A percentile compares a stretch with the other conserved stretches of the same genome.
phyloP scores from a whole-genome alignment of 2,113 vertebrate species.

The Hippoglossus stenolepis region DNA sequence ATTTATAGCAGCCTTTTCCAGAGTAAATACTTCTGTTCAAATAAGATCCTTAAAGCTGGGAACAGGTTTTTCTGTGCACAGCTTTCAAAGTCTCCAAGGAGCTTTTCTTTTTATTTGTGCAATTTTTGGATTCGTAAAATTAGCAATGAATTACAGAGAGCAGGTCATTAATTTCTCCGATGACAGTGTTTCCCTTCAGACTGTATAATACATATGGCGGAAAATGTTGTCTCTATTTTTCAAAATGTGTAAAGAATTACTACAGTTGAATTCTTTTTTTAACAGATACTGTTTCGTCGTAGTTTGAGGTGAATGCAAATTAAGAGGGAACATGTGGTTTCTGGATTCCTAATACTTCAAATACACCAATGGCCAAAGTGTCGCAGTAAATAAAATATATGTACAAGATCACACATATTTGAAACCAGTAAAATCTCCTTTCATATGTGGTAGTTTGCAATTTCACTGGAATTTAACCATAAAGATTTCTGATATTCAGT shows the following conservation, averaged over 20 bases:
- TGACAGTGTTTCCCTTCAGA: slow-evolving; percentile 52
- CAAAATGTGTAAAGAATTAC: slow-evolving; percentile 25
- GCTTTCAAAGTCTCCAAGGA: slow-evolving; percentile 50
- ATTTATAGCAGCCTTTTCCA: slow-evolving; percentile 76
- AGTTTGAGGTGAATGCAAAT: neutral
- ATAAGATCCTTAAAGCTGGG: slow-evolving; percentile 63
- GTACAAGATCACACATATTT: neutral
- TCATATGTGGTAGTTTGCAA: too few species aligned
- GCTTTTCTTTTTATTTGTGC: slow-evolving; percentile 48
- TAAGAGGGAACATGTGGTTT: neutral
- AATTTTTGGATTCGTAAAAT: slow-evolving; percentile 59
- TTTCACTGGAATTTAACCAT: too few species aligned
- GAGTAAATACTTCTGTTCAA: slow-evolving; percentile 78
- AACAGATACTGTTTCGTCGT: slow-evolving; percentile 2
- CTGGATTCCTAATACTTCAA: neutral
- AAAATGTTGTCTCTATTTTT: slow-evolving; percentile 24
- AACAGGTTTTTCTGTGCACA: slow-evolving; percentile 60
- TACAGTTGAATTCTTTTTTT: slow-evolving; percentile 2
- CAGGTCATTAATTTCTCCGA: slow-evolving; percentile 57
- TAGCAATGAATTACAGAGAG: slow-evolving; percentile 41
- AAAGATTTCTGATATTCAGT: neutral
- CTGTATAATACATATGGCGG: slow-evolving; percentile 47
- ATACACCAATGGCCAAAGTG: neutral
- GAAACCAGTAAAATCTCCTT: too few species aligned
- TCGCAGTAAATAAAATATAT: too few species aligned